These are phyloP conservation scores for Drosophila kuntzei DNA, from an alignment of 2,888 invertebrate genomes.

Conservation along the genomic window DNA sequence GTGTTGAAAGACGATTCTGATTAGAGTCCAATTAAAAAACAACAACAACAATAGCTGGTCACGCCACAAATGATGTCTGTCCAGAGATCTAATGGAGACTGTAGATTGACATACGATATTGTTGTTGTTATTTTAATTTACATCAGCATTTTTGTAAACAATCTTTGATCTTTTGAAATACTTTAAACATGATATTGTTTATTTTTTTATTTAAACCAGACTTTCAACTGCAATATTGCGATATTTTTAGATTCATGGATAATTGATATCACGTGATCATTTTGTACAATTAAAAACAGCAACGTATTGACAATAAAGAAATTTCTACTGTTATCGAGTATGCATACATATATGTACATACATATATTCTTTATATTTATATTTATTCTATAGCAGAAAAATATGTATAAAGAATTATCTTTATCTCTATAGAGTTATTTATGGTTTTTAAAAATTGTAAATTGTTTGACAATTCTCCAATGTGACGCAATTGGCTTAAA, in stretches of 20 bases:
- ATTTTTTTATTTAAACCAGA: neutral
- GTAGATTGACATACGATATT: slow-evolving; percentile 2
- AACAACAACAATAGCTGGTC: slow-evolving; percentile 39
- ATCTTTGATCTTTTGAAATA: slow-evolving; percentile 1
- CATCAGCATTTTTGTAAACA: slow-evolving; percentile 8
- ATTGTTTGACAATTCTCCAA: neutral
- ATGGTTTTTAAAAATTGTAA: neutral
- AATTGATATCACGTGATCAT: slow-evolving; percentile 3
- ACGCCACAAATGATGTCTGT: slow-evolving; percentile 23
- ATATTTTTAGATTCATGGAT: slow-evolving; percentile 12
- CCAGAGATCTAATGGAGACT: neutral
- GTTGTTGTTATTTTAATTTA: slow-evolving; percentile 5
- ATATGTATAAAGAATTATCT: neutral
- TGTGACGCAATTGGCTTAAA: slow-evolving; percentile 29
- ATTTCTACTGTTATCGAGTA: no score
- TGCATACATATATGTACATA: neutral
- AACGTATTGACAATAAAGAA: slow-evolving; percentile 8
- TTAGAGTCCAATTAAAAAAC: slow-evolving; percentile 10
- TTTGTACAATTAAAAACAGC: slow-evolving; percentile 15
- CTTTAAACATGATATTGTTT: slow-evolving; percentile 5
- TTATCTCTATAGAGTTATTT: slow-evolving; percentile 5
- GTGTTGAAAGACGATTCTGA: slow-evolving; percentile 30
- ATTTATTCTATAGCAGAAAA: neutral
- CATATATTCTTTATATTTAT: neutral
- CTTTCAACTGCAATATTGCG: neutral